Conservation (phyloP, 2,888 invertebrate species). For the Ceratothoa steindachneri region DNA sequence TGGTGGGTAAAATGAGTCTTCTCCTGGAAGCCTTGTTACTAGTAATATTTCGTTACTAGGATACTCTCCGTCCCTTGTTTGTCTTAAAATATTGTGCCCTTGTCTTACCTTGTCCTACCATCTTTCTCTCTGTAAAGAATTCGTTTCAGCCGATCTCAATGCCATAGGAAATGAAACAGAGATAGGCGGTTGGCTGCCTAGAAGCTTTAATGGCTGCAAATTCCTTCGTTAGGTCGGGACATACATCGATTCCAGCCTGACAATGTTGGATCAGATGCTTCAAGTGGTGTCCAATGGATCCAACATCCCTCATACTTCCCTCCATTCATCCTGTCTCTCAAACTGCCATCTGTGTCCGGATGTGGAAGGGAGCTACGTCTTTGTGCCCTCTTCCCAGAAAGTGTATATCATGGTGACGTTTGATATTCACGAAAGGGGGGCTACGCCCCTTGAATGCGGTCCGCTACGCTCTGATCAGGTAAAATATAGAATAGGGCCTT, state of each 20-base stretch:
- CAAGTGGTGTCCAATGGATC: constrained; percentile 29
- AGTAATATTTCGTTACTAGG: too few species aligned
- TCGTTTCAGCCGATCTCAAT: too few species aligned
- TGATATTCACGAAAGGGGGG: constrained; percentile 53
- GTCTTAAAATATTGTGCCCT: too few species aligned
- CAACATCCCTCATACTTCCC: constrained; percentile 32
- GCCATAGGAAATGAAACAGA: too few species aligned
- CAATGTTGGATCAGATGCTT: neutral
- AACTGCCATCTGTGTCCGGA: constrained; percentile 23
- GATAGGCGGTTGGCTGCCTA: too few species aligned
- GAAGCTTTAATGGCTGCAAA: too few species aligned
- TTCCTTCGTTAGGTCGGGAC: neutral
- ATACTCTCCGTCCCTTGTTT: too few species aligned
- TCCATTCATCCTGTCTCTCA: constrained; percentile 43
- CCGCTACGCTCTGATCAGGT: constrained; percentile 34
- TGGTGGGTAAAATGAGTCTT: too few species aligned
- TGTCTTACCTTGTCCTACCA: too few species aligned
- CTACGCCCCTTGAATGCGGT: constrained; percentile 51
- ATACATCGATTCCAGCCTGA: neutral
- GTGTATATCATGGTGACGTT: constrained; percentile 54
- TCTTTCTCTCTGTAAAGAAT: too few species aligned
- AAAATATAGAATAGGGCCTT: too few species aligned
- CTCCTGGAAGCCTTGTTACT: too few species aligned
- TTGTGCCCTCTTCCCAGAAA: constrained; percentile 39
- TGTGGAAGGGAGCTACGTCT: constrained; percentile 27